A percentile compares a stretch with the other conserved stretches of the same genome.
Evolutionary conservation across 2,797 vertebrate species (phyloP).

Genomic region (Trematomus bernacchii): DNA sequence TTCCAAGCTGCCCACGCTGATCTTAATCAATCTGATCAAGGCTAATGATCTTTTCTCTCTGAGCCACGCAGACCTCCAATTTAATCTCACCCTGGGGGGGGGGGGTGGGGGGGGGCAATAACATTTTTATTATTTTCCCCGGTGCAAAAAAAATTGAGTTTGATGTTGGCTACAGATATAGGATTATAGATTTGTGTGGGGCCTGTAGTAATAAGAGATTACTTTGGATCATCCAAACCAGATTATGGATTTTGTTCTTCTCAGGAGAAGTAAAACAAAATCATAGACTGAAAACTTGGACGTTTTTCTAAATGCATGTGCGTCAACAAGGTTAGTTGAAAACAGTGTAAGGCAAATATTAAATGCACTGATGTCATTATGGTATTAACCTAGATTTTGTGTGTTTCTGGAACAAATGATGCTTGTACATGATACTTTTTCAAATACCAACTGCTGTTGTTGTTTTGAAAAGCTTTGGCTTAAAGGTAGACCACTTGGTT

Average conservation of each 20-base stretch:
- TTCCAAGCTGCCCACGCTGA: constrained; percentile 45
- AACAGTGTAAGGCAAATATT: constrained; percentile 43
- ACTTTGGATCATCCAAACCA: constrained; percentile 77
- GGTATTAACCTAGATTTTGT: constrained; percentile 74
- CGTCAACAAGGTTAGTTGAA: constrained; percentile 28
- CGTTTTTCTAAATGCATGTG: constrained; percentile 27
- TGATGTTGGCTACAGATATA: constrained; percentile 68
- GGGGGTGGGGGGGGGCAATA: constrained; percentile 44
- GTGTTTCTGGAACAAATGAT: constrained; percentile 47
- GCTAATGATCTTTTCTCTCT: constrained; percentile 76
- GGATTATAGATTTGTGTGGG: constrained; percentile 78
- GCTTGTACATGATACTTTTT: constrained; percentile 39
- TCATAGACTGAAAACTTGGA: constrained; percentile 34
- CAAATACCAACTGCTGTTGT: constrained; percentile 38
- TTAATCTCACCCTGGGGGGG: constrained; percentile 71
- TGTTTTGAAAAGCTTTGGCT: constrained; percentile 17
- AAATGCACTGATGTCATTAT: constrained; percentile 52
- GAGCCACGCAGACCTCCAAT: constrained; percentile 55
- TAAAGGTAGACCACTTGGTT: constrained; percentile 38
- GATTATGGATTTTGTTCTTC: constrained; percentile 78
- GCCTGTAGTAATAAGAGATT: constrained; percentile 79
- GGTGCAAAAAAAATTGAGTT: constrained; percentile 45
- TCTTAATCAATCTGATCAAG: constrained; percentile 76
- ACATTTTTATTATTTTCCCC: constrained; percentile 30
- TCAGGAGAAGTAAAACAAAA: constrained; percentile 56